Evolutionary conservation across 2,797 vertebrate species (phyloP), one percentile per base, ranked within the genome.

Genomic region (Spea hammondii): DNA sequence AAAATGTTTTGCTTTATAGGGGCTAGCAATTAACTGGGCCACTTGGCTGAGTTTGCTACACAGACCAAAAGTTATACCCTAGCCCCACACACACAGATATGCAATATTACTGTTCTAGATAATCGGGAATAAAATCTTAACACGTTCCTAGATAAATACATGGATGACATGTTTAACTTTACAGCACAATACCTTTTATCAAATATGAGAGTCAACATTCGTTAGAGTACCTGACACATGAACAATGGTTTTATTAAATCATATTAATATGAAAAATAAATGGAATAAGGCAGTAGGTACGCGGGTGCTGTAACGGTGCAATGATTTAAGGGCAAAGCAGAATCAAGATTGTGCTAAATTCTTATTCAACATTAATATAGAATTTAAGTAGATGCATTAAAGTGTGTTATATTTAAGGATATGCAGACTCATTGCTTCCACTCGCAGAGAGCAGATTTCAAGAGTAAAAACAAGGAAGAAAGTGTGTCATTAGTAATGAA

Each of bases 401-500:
- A 62, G 65, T 72, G 55, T 74, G 0, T 83, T 66, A 0, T 77
- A 65, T 85, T 83, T 82, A 85, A 82, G 66, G 77, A 80, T 74
- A 74, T 64, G 46, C 79, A 69, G 82, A 79, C 80, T 87, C 83
- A 84, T 53, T 84, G 78, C 32, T 32, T 85, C 83, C 83, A 87
- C 83, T 82, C 83, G 84, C 86, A 86, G 80, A 86, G 87, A 90
- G 88, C 83, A 6, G 80, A 90, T 87, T 80, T 86, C 88, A 88
- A 87, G 86, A 86, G 84, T 86, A 86, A 88, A 85, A 79, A 68
- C 14, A 59, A 84, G 11, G 57, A 77, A 74, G 82, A 84, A 86
- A 88, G 85, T 91, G 89, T 90, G 88, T 84, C 88, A 92, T 94
- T 92, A 93, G 91, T 91, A 90, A 87, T 11, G 79, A 87, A 84